phyloP scores from a whole-genome alignment of 2,113 vertebrate genomes.

The Sarotherodon lohbergeri region DNA sequence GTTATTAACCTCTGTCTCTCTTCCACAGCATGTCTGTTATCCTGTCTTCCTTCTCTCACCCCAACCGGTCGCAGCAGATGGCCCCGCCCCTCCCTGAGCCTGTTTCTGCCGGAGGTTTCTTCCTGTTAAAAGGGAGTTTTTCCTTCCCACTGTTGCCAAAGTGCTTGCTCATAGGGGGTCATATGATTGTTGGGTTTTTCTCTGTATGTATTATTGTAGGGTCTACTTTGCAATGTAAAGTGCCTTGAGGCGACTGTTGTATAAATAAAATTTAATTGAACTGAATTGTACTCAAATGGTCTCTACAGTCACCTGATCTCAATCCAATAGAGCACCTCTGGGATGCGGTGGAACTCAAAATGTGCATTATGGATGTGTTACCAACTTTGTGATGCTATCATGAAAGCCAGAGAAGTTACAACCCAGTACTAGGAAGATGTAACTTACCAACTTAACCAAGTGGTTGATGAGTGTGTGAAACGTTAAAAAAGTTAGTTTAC shows the following conservation, averaged over 20 bases:
- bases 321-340: neutral
- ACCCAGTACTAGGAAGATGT: neutral
- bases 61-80: rapidly evolving
- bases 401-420: neutral
- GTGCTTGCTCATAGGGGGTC: neutral
- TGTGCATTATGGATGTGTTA: neutral
- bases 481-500: neutral
- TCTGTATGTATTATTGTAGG: neutral
- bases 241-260: neutral
- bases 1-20: neutral
- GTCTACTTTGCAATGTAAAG: neutral
- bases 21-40: neutral
- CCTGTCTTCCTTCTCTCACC: neutral
- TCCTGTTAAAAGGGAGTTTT: neutral
- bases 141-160: neutral
- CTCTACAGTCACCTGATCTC: neutral
- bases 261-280: neutral
- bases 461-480: neutral
- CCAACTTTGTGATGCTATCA: neutral
- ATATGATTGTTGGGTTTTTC: neutral
- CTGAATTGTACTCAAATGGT: neutral
- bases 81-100: neutral
- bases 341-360: neutral
- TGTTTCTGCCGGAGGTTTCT: neutral
- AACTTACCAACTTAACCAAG: neutral